A percentile compares a stretch with the other conserved stretches of the same genome.
Conservation (phyloP, 2,113 vertebrate genomes). For the Pollimyrus isidori region DNA sequence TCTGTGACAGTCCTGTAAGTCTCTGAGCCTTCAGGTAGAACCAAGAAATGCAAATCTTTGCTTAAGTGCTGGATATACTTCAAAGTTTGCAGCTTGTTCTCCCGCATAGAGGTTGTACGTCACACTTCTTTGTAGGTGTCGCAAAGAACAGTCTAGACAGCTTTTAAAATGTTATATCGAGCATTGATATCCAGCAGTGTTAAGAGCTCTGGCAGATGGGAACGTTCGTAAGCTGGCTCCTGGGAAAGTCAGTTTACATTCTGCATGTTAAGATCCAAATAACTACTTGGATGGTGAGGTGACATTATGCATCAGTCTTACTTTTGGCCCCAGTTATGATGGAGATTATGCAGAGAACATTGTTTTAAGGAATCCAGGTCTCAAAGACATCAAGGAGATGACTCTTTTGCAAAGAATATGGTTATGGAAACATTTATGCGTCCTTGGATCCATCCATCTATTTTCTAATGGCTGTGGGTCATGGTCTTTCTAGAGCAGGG, state of each 20-base stretch:
- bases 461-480: neutral
- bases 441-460: neutral
- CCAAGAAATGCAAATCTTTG: neutral
- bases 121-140: neutral
- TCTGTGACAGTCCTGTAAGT: no score
- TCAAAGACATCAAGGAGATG: neutral
- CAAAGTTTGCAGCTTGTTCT: neutral
- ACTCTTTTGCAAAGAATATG: neutral
- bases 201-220: neutral
- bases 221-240: neutral
- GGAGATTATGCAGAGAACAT: neutral
- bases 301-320: neutral
- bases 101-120: neutral
- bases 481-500: neutral
- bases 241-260: neutral
- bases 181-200: neutral
- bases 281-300: neutral
- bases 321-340: neutral
- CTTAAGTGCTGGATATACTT: neutral
- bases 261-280: neutral
- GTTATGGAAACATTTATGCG: neutral
- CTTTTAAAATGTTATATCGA: neutral
- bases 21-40: neutral
- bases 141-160: neutral
- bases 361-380: neutral